These are phyloP conservation scores for Sebastiscus tertius DNA, from an alignment of 2,797 vertebrate genomes.

Conservation along the genomic window DNA sequence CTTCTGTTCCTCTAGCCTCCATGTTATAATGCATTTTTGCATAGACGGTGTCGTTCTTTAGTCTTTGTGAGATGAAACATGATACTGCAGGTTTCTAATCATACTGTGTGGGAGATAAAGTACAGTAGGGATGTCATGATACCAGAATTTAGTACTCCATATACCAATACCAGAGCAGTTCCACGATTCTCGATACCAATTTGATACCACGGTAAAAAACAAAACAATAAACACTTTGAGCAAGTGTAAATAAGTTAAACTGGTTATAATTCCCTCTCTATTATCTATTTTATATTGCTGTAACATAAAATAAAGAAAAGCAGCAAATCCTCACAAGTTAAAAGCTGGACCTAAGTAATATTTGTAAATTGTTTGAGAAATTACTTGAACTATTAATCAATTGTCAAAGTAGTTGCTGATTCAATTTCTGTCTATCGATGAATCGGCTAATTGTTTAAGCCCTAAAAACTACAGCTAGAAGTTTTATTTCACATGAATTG, in stretches of 20 bases:
- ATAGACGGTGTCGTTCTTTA: background rate
- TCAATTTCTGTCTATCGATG: background rate
- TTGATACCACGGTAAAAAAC: too few relatives aligned
- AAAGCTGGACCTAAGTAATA: background rate
- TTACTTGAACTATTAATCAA: background rate
- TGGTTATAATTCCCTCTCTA: too few relatives aligned
- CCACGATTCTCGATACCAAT: too few relatives aligned
- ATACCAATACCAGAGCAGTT: too few relatives aligned
- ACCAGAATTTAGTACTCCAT: too few relatives aligned
- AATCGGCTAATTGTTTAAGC: background rate
- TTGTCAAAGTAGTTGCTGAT: background rate
- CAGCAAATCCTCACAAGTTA: background rate
- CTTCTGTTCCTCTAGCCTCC: background rate
- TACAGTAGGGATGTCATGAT: too few relatives aligned
- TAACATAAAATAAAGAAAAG: background rate
- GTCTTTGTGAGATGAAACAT: background rate
- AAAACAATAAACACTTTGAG: too few relatives aligned
- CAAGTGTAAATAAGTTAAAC: too few relatives aligned
- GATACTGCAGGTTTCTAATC: background rate
- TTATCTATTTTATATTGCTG: background rate
- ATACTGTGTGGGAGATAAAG: background rate
- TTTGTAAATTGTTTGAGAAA: background rate
- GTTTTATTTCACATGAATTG: background rate
- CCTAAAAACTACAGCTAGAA: background rate
- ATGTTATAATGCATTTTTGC: background rate